Evolutionary conservation across 2,888 invertebrate species (phyloP), one percentile per base, ranked within the genome.

Genomic region (Drosophila lutescens): DNA sequence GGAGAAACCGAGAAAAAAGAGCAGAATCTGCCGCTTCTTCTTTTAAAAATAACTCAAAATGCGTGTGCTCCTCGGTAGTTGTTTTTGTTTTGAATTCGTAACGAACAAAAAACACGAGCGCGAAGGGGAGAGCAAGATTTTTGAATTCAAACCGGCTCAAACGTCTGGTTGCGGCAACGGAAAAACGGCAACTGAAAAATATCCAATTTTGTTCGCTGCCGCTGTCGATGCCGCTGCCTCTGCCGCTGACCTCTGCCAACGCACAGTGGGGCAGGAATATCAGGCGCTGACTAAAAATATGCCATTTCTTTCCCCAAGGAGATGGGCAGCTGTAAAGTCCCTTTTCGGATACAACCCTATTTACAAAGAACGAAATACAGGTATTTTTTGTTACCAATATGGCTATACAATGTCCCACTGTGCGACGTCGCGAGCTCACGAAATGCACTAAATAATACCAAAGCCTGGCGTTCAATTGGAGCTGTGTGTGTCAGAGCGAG

Each of bases 81-180:
- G 56, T 57, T 62, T 62, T 46, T 79, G 61, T 63, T 72, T 72
- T 65, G 73, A 72, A 72, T 72, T 72, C 54, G 62, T 55, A 72
- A 72, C 73, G 65, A 55, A 72, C 72, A 51, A 54, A 36, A 36
- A 36, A 30, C 43, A 60, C 55, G 41, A 46, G 67, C 78, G 74
- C 67, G 51, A 38, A 12, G 23, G 13, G 9, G n/a, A 26, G 53
- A 43, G 30, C 43, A 12, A 38, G 44, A 51, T 40, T 40, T 60
- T 55, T 8, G 47, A 41, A 62, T 26, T 46, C 23, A 41, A 62
- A 40, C 55, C 46, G 40, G 46, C 47, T 30, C 38, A 34, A 23
- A 54, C 44, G 63, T 53, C 63, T 66, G 63, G 32, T 40, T 53
- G 53, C 65, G 65, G 65, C 65, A 66, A 63, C 53, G 32, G 63